Evolutionary conservation across 2,113 vertebrate species (phyloP).

Genomic region (Dolichallabes microphthalmus): DNA sequence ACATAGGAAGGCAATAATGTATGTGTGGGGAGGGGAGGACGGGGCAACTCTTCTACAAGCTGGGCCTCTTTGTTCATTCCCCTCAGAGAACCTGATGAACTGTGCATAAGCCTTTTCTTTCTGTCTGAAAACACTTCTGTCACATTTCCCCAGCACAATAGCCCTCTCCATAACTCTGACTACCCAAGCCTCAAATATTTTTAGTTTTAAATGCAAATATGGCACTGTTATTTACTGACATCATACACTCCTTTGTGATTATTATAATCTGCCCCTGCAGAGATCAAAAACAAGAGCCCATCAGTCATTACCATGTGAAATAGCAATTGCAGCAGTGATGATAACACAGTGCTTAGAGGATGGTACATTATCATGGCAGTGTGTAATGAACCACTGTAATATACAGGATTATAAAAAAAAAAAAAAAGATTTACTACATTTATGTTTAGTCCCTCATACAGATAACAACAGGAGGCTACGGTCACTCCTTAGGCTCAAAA

Average conservation of each 20-base stretch:
- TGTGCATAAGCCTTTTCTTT: constrained; percentile 26
- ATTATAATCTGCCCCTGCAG: background rate
- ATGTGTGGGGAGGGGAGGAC: constrained; percentile 3
- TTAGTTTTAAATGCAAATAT: background rate
- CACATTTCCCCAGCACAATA: background rate
- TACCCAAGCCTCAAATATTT: background rate
- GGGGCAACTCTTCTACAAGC: background rate
- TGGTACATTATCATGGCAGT: background rate
- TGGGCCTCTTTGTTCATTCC: constrained; percentile 12
- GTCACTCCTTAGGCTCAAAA: background rate
- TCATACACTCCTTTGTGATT: background rate
- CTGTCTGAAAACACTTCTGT: constrained; percentile 6
- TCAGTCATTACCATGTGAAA: background rate
- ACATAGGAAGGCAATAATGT: constrained; percentile 31
- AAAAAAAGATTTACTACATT: background rate
- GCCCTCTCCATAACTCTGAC: background rate
- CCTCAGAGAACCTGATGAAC: constrained; percentile 30
- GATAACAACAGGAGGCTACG: background rate
- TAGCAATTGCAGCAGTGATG: constrained; percentile 1
- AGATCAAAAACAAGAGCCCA: background rate
- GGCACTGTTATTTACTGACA: background rate
- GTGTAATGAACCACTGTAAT: background rate
- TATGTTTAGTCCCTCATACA: background rate
- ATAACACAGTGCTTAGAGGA: background rate
- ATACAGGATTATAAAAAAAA: background rate